Percentiles rank a stretch among this genome's conserved stretches.
Conservation (phyloP, 2,888 invertebrate genomes). For the Microchrysa polita region DNA sequence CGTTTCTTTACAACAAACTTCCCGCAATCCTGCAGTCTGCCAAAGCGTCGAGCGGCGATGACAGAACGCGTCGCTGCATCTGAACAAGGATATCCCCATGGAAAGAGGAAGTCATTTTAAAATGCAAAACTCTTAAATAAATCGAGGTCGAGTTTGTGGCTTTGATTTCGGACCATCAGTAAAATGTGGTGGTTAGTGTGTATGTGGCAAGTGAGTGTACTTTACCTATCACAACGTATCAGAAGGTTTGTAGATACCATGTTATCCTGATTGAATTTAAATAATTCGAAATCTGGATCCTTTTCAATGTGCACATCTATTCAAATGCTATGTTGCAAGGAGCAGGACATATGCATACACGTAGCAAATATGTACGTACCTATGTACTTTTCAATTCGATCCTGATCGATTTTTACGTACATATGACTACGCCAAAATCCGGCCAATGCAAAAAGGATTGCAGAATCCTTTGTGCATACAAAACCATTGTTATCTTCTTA, state of each 20-base stretch:
- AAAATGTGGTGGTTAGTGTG: neutral
- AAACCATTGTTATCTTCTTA: neutral
- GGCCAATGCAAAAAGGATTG: slow-evolving; percentile 6
- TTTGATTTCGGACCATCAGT: neutral
- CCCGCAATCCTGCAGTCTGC: neutral
- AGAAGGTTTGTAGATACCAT: neutral
- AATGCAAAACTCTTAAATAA: neutral
- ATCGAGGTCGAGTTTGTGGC: neutral
- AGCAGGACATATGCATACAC: neutral
- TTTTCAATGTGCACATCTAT: neutral
- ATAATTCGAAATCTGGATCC: neutral
- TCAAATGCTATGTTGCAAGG: neutral
- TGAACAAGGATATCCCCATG: neutral
- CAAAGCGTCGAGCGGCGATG: neutral
- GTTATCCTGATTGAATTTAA: slow-evolving; percentile 4
- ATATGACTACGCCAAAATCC: too few species aligned
- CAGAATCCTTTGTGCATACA: neutral
- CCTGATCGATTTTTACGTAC: too few species aligned
- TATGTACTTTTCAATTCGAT: too few species aligned
- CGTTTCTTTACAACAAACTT: neutral
- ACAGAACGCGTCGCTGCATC: too few species aligned
- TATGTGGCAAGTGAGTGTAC: too few species aligned
- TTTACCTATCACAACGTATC: too few species aligned
- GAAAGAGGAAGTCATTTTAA: neutral
- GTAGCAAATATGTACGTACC: too few species aligned